Conservation (phyloP, 2,797 vertebrate genomes). For the Poeciliopsis presidionis region DNA sequence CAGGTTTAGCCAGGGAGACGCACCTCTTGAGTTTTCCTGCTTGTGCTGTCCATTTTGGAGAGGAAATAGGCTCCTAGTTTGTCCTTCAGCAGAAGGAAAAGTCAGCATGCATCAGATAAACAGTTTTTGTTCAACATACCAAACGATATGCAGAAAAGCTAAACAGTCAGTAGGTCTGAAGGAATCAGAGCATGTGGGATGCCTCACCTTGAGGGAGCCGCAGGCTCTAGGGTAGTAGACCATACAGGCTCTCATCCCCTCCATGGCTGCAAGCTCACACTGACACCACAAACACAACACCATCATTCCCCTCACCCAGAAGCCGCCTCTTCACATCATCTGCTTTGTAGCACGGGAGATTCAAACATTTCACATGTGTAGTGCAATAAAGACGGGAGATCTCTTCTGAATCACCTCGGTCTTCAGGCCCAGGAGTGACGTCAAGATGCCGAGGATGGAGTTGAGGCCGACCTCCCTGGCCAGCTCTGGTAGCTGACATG, state of each 20-base stretch:
- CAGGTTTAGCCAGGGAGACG: conserved; percentile 13
- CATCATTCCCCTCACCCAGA: background rate
- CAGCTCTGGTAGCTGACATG: conserved; percentile 86
- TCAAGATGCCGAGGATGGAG: conserved; percentile 89
- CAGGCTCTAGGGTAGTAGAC: conserved; percentile 88
- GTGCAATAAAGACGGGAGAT: background rate
- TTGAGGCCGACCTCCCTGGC: conserved; percentile 89
- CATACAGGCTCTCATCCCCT: conserved; percentile 91
- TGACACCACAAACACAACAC: conserved; percentile 26
- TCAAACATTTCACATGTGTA: background rate
- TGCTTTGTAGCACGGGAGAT: background rate
- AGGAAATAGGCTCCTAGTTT: conserved; percentile 90
- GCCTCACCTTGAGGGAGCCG: conserved; percentile 86
- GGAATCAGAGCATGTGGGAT: background rate
- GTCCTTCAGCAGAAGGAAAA: conserved; percentile 76
- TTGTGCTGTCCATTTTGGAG: conserved; percentile 85
- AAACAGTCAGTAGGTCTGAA: background rate
- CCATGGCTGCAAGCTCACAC: conserved; percentile 84
- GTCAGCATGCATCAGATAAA: background rate
- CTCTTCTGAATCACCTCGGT: conserved; percentile 78
- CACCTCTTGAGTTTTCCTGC: conserved; percentile 87
- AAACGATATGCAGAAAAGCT: background rate
- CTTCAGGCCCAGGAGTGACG: conserved; percentile 89
- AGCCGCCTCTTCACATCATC: background rate
- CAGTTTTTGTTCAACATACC: background rate